Evolutionary conservation across 1,140 invertebrate species (phyloP).

Genomic region (Drepana arcuata): DNA sequence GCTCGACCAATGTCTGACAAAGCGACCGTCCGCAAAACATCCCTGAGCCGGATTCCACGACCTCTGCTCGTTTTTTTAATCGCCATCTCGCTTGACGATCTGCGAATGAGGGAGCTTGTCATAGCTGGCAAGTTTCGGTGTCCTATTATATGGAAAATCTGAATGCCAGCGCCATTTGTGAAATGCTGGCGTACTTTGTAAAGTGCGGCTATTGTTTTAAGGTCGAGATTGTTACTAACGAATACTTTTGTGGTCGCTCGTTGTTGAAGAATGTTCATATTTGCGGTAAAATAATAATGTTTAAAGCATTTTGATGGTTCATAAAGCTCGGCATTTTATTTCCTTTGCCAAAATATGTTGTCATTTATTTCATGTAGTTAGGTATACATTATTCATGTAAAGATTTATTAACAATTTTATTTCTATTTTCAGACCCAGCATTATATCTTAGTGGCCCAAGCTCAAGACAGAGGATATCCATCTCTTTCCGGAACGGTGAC

Average conservation of each 20-base stretch:
- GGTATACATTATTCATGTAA: neutral
- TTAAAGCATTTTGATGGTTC: too few relatives aligned
- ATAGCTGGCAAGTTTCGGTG: conserved; percentile 63
- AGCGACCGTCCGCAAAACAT: conserved; percentile 68
- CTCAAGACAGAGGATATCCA: conserved; percentile 90
- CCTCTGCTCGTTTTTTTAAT: conserved; percentile 58
- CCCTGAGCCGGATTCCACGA: conserved; percentile 55
- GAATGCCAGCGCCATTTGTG: conserved; percentile 31
- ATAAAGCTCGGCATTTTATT: too few relatives aligned
- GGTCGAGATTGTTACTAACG: neutral
- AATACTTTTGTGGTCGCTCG: too few relatives aligned
- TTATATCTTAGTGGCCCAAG: conserved; percentile 93
- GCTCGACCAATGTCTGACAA: conserved; percentile 68
- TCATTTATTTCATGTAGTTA: too few relatives aligned
- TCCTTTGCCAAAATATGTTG: too few relatives aligned
- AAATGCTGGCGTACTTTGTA: conserved; percentile 8
- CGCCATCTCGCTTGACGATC: conserved; percentile 48
- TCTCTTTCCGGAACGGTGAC: conserved; percentile 92
- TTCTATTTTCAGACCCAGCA: conserved; percentile 85
- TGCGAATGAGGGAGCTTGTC: conserved; percentile 66
- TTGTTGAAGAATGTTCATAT: too few relatives aligned
- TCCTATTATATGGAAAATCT: conserved; percentile 68
- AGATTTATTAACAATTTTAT: conserved; percentile 3
- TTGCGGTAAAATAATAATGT: too few relatives aligned
- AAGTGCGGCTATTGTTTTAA: conserved; percentile 7